Percentiles rank a stretch among this genome's conserved stretches.
phyloP scores from a whole-genome alignment of 2,797 vertebrate genomes.

The Muscicapa striata region DNA sequence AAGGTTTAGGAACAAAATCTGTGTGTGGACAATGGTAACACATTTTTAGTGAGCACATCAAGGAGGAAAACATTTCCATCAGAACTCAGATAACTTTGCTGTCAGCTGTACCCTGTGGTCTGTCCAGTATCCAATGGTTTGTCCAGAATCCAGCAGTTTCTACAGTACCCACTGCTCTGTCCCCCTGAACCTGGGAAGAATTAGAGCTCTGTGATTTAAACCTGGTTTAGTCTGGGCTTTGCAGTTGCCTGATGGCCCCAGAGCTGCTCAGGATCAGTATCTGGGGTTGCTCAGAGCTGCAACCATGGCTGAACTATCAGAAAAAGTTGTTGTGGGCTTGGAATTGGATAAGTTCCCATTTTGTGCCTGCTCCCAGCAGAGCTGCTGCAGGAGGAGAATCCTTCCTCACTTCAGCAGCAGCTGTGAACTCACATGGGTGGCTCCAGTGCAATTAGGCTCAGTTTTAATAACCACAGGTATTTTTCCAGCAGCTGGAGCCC shows the following conservation, averaged over 20 bases:
- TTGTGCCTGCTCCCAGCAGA: not conserved
- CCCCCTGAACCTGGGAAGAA: not conserved
- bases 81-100: not conserved
- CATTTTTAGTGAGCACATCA: not conserved
- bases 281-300: not conserved
- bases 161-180: not conserved
- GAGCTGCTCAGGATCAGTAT: not conserved
- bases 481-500: not conserved
- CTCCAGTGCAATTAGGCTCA: not conserved
- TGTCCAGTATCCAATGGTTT: not conserved
- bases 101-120: not conserved
- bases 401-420: not conserved
- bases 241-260: not conserved
- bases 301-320: rapidly evolving
- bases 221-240: not conserved
- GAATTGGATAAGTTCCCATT: not conserved
- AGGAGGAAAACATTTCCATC: not conserved
- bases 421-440: not conserved
- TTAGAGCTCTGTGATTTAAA: not conserved
- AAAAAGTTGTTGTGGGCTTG: not conserved
- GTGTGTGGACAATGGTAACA: not conserved
- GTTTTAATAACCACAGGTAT: not conserved
- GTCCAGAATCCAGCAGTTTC: not conserved
- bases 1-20: not conserved
- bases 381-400: not conserved